A percentile compares a stretch with the other conserved stretches of the same genome.
Evolutionary conservation across 2,888 invertebrate species (phyloP).

Genomic region (Plagodis pulveraria): DNA sequence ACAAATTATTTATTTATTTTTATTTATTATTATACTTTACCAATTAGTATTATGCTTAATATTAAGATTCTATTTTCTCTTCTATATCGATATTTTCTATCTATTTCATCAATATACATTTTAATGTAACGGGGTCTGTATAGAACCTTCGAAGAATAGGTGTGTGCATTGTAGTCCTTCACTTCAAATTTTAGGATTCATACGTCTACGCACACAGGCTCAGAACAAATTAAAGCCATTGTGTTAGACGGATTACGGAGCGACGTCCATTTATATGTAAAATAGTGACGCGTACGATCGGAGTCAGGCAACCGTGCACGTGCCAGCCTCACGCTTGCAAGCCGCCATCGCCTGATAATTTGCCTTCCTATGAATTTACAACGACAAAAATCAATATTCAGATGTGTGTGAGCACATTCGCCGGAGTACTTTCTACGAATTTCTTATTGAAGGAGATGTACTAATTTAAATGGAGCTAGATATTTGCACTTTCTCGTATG

Average conservation of each 20-base stretch:
- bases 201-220: conserved; percentile 66
- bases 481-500: too few relatives aligned
- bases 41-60: too few relatives aligned
- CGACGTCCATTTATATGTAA: conserved; percentile 83
- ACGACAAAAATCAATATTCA: conserved; percentile 31
- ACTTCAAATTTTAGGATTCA: conserved; percentile 62
- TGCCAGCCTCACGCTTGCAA: conserved; percentile 49
- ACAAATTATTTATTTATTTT: too few relatives aligned
- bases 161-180: too few relatives aligned
- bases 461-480: too few relatives aligned
- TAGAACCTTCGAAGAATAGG: too few relatives aligned
- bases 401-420: conserved; percentile 14
- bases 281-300: conserved; percentile 78
- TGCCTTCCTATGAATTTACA: conserved; percentile 50
- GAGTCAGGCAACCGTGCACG: conserved; percentile 63
- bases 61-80: too few relatives aligned
- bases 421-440: conserved; percentile 1
- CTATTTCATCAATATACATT: too few relatives aligned
- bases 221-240: conserved; percentile 80
- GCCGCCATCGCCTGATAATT: conserved; percentile 51
- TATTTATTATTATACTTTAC: too few relatives aligned
- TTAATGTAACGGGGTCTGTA: too few relatives aligned
- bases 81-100: too few relatives aligned
- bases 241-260: conserved; percentile 80
- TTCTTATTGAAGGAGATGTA: not conserved